A percentile compares a stretch with the other conserved stretches of the same genome.
Conservation (phyloP, 2,797 vertebrate species). For the Clarias pachynema region DNA sequence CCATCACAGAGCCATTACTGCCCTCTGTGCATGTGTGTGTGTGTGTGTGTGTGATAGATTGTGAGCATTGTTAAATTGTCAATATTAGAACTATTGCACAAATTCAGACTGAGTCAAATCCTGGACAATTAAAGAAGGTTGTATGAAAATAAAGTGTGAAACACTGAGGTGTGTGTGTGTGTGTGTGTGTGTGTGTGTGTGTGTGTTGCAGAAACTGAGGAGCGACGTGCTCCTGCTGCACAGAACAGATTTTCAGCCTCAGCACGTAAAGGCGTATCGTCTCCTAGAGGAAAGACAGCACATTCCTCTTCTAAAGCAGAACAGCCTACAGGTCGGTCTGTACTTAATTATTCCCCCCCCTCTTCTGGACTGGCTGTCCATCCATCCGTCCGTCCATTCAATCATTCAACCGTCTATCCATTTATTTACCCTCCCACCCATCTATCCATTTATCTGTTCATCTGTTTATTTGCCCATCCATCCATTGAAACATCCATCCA, state of each 20-base stretch:
- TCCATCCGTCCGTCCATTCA: background rate
- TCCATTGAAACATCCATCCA: background rate
- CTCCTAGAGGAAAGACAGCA: conserved; percentile 68
- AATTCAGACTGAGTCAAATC: background rate
- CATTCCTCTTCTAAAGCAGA: conserved; percentile 64
- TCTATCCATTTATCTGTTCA: background rate
- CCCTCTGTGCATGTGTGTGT: background rate
- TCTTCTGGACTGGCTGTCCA: background rate
- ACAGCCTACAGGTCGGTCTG: conserved; percentile 76
- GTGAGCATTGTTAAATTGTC: background rate
- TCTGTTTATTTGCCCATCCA: background rate
- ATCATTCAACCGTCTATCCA: too few relatives aligned
- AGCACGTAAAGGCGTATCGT: conserved; percentile 61
- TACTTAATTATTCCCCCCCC: background rate
- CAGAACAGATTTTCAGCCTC: conserved; percentile 56
- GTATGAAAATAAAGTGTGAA: background rate
- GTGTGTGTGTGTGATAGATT: conserved; percentile 5
- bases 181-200: conserved; percentile 19
- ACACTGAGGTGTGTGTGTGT: conserved; percentile 9
- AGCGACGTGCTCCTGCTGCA: conserved; percentile 71
- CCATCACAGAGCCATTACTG: conserved; percentile 2
- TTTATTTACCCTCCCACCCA: background rate
- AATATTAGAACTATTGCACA: conserved; percentile 1
- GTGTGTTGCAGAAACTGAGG: conserved; percentile 68
- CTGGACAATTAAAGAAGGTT: too few relatives aligned